Base-by-base conservation (phyloP, 2,797 vertebrate species). In the Gymnocypris eckloni region DNA sequence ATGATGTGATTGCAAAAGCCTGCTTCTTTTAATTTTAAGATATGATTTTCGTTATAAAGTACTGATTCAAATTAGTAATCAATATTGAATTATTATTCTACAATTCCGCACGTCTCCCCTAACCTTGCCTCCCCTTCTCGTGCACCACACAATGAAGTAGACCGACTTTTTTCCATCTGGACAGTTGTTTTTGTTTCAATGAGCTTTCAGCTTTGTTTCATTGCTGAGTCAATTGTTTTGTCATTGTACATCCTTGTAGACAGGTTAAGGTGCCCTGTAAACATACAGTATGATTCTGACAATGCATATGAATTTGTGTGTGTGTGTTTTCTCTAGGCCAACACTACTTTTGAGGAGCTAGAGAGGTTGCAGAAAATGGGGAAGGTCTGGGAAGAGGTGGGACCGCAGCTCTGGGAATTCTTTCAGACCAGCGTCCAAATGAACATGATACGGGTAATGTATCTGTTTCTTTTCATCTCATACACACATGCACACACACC, bases 341-440 rank as follows among this genome's bases (percentile, higher is more conserved):
- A 99, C 90, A 95, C 94, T 13, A 99, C 98, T 1, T 99, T 99
- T 87, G 96, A 98, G 90, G 96, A 99, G 90, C 92, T 99, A 75
- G 96, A n/a, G n/a, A 95, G 96, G 28, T 84, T 99, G 83, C 93
- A 89, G 84, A 94, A 96, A 89, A 93, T 99, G 91, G 93, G n/a
- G 70, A 97, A 95, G 89, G 88, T 96, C 86, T 99, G 98, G 98
- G 95, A 96, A 91, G 98, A 99, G 95, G 89, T 98, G 71, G 96
- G 96, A 70, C 97, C 97, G 86, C 97, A 99, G 92, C 90, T 99
- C 84, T 97, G 97, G 97, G 67, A 94, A 87, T 99, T 99, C 93
- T 96, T 99, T 89, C 94, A 98, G 79, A 93, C 80, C 92, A 97
- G 97, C 22, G 90, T 97, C 37, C 97, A 98, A 93, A 98, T 99